Base-by-base conservation (phyloP, 1,140 invertebrate species). In the Drosophila punjabiensis region DNA sequence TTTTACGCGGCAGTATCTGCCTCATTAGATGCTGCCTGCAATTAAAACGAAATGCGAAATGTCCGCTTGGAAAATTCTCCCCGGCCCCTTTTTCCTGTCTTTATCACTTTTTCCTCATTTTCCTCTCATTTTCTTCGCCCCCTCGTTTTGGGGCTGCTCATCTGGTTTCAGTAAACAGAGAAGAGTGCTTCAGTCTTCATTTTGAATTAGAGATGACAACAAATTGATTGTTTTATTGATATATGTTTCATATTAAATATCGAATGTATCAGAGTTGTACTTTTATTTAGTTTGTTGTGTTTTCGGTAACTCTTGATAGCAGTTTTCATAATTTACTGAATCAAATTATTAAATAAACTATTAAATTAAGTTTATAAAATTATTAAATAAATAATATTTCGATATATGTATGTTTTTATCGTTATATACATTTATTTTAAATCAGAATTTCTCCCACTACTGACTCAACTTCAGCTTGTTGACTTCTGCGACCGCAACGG, bases 11-110 rank as follows among this genome's bases (percentile, higher is more conserved):
- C 73, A 52, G 41, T 77, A 82, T 69, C 69, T 80, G 81, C 76
- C 81, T 80, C 76, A 83, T 83, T 82, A 83, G 81, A 79, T 47
- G 68, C 76, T 58, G 65, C 53, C 60, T 32, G 59, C 70, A 74
- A 74, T 74, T 74, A 74, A 74, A 73, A 73, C 70, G 70, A 68
- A 63, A 66, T 48, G 67, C 43, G 30, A 60, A 71, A 73, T 74
- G 70, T 61, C 64, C 24, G 39, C 56, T 41, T 10, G 24, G 50
- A 30, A 73, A 73, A 50, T 52, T 48, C 0, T 11, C 14, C 53
- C 24, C 50, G 28, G 3, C 24, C n/a, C 43, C 18, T 28, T 1
- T 10, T 14, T 16, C 35, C 45, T 53, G 14, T 11, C 18, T 9
- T 50, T 33, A 32, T 37, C 33, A 35, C 62, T 18, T 28, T 48